Conservation (phyloP, 2,113 vertebrate species). For the Nerophis lumbriciformis region DNA sequence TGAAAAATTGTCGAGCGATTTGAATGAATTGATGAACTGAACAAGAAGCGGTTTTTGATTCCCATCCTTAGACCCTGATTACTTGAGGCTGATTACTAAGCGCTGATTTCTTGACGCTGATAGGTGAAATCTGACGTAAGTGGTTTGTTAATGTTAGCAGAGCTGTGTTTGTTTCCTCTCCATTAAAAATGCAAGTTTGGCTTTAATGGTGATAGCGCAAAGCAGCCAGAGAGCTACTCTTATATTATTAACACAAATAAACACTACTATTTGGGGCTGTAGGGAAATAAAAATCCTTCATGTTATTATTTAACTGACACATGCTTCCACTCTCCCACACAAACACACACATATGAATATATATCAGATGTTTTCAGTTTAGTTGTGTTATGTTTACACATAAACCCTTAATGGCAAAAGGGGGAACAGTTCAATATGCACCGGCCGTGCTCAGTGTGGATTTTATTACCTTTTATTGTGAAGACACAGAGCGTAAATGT, state of each 20-base stretch:
- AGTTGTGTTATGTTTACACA: not conserved
- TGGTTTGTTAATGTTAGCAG: constrained; percentile 50
- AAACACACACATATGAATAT: not conserved
- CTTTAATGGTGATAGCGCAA: constrained; percentile 56
- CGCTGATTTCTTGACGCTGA: constrained; percentile 37
- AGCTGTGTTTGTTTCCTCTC: constrained; percentile 48
- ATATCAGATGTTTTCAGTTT: not conserved
- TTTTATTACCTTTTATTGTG: constrained; percentile 16
- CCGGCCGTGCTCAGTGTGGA: constrained; percentile 22
- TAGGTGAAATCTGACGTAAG: constrained; percentile 22
- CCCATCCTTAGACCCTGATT: constrained; percentile 29
- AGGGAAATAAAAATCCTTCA: constrained; percentile 12
- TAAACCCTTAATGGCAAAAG: constrained; percentile 1
- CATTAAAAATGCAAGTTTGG: constrained; percentile 60
- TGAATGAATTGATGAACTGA: no score
- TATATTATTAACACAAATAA: constrained; percentile 62
- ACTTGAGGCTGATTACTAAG: constrained; percentile 28
- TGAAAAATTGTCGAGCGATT: no score
- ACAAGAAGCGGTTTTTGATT: no score
- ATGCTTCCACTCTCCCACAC: not conserved
- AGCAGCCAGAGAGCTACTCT: constrained; percentile 26
- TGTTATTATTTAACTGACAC: constrained; percentile 14
- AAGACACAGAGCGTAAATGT: constrained; percentile 36
- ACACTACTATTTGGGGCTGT: constrained; percentile 38
- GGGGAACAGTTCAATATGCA: constrained; percentile 6